Evolutionary conservation across 2,113 vertebrate genomes (phyloP).

Genomic region (human (Homo sapiens)): GRCh38 chr20:50876001-50876500

Average conservation of each 20-base stretch:
- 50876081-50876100: no score
- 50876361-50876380: rapidly evolving
- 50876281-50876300: rapidly evolving
- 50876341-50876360: neutral
- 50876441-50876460: neutral
- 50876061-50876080: no score
- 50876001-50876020: no score
- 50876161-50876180: no score
- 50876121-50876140: no score
- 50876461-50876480: slow-evolving; percentile 31
- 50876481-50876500: slow-evolving; percentile 64
- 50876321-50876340: neutral
- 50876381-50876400: rapidly evolving
- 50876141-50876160: no score
- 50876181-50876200: no score
- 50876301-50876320: neutral
- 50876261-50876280: rapidly evolving
- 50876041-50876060: no score
- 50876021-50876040: no score
- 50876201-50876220: no score
- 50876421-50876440: neutral
- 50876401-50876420: neutral
- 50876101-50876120: no score
- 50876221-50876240: no score
- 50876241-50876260: neutral